phyloP scores from a whole-genome alignment of 2,113 vertebrate genomes.

The Mesitornis unicolor region DNA sequence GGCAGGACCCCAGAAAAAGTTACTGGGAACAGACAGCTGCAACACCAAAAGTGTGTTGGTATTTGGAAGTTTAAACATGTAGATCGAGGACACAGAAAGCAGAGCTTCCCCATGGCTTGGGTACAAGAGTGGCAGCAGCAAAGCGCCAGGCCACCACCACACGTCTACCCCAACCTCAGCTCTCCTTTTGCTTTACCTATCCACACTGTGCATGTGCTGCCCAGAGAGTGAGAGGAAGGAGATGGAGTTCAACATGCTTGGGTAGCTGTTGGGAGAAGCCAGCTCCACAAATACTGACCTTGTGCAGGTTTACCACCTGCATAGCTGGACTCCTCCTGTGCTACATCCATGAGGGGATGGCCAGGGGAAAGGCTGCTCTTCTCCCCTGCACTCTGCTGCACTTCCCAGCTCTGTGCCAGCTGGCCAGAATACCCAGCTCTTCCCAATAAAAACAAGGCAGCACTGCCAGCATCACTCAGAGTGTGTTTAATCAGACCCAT shows the following conservation, averaged over 20 bases:
- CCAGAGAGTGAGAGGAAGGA: neutral
- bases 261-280: neutral
- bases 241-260: rapidly evolving
- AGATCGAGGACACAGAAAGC: neutral
- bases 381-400: neutral
- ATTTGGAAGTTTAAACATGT: neutral
- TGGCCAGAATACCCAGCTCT: neutral
- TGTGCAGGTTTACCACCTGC: neutral
- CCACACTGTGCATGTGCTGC: rapidly evolving
- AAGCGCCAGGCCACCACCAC: neutral
- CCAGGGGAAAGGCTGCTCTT: neutral
- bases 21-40: neutral
- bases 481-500: slow-evolving; percentile 22
- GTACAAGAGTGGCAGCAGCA: neutral
- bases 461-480: neutral
- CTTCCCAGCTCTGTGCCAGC: neutral
- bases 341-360: rapidly evolving
- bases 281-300: neutral
- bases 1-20: neutral
- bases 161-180: neutral
- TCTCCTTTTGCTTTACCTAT: neutral
- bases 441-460: neutral
- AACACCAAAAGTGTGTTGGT: neutral
- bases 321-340: neutral
- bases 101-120: neutral